Percentiles rank a stretch among this genome's conserved stretches.
Evolutionary conservation across 2,888 invertebrate genomes (phyloP).

Genomic region (Pristionchus entomophagus): DNA sequence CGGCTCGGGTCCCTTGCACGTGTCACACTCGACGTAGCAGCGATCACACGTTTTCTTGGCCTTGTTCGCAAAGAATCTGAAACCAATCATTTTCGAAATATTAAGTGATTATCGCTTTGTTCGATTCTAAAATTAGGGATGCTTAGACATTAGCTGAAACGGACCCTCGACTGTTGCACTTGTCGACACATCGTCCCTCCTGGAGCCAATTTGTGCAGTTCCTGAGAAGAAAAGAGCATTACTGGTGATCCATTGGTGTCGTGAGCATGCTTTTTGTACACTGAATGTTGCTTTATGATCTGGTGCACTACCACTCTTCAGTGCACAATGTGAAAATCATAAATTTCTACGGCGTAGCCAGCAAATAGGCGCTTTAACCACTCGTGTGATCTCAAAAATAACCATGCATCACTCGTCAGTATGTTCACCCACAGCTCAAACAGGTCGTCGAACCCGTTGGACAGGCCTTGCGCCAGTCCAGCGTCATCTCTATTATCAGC

Average conservation of each 20-base stretch:
- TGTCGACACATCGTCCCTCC: constrained; percentile 29
- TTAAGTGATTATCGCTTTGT: no score
- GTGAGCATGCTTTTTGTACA: no score
- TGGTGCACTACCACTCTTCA: not conserved
- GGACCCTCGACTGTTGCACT: constrained; percentile 1
- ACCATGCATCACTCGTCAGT: not conserved
- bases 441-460: constrained; percentile 22
- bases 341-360: no score
- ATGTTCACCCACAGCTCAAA: not conserved
- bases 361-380: no score
- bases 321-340: not conserved
- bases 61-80: constrained; percentile 40
- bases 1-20: constrained; percentile 38
- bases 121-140: no score
- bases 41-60: not conserved
- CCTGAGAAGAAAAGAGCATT: not conserved
- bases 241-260: no score
- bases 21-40: constrained; percentile 44
- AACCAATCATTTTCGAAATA: not conserved
- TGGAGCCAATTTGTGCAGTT: constrained; percentile 12
- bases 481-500: not conserved
- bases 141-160: not conserved
- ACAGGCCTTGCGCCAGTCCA: not conserved
- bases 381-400: not conserved
- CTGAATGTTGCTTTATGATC: not conserved